Evolutionary conservation across 1,140 invertebrate species (phyloP).

Genomic region (Drosophila nigrodunni): DNA sequence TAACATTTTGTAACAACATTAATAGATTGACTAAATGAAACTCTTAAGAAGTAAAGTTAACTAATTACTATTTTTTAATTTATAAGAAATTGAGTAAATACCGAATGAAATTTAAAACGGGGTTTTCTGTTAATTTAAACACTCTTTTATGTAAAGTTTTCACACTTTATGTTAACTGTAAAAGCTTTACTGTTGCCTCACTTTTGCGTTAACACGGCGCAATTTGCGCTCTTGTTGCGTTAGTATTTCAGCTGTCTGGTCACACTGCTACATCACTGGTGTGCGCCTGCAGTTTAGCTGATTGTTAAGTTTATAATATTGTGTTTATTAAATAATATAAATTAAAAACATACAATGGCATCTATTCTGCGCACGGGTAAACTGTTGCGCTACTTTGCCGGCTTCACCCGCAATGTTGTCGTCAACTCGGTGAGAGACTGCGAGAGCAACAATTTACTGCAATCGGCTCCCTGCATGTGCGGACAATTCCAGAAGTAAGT

Average conservation of each 20-base stretch:
- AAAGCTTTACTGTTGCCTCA: not conserved
- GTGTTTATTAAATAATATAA: conserved; percentile 47
- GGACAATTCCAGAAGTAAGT: conserved; percentile 85
- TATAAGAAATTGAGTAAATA: too few relatives aligned
- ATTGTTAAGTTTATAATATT: conserved; percentile 24
- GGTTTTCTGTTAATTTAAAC: conserved; percentile 9
- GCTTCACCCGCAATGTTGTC: conserved; percentile 88
- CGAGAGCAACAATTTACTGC: conserved; percentile 85
- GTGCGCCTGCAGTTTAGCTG: conserved; percentile 31
- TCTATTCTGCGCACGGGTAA: conserved; percentile 89
- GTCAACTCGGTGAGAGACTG: conserved; percentile 86
- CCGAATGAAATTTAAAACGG: not conserved
- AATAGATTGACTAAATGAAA: too few relatives aligned
- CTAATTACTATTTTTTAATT: too few relatives aligned
- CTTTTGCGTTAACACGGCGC: conserved; percentile 6
- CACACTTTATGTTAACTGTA: not conserved
- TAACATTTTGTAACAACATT: too few relatives aligned
- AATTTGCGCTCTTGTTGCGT: not conserved
- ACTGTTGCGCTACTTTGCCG: conserved; percentile 89
- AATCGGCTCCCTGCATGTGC: conserved; percentile 85
- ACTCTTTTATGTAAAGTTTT: not conserved
- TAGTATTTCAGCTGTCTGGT: not conserved
- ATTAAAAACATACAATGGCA: conserved; percentile 85
- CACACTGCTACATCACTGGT: conserved; percentile 32
- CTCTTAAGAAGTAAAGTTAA: too few relatives aligned